Evolutionary conservation across 1,140 invertebrate species (phyloP), one percentile per base, ranked within the genome.

Genomic region (Aricia agestis): DNA sequence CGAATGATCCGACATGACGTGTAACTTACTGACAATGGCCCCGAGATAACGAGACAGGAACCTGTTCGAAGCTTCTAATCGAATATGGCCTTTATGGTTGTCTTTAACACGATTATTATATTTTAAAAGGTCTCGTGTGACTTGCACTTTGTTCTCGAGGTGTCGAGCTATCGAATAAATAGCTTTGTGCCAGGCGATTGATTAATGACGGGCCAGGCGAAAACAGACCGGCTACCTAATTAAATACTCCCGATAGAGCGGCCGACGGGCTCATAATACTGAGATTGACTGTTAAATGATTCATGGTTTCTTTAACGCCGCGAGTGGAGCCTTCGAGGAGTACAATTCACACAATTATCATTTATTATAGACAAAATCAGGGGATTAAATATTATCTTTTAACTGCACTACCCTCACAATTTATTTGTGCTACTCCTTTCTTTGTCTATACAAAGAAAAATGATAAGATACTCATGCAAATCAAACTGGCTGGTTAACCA

Each of bases 21-120:
- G 81, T 82, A 78, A 81, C 83, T 82, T 85, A 82, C 81, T 74
- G 76, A 90, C 88, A 89, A 90, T 87, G 75, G 82, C 77, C 72
- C 42, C 72, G 72, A 88, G 86, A 91, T 91, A 91, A 91, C 87
- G 83, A 89, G 89, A 85, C 87, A 84, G 81, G 80, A 87, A 87
- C 84, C 84, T 83, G 84, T 90, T 89, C 89, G 59, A 86, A 90
- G 81, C 77, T 74, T 89, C 81, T 87, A 89, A 90, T 89, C 86
- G 89, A 88, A 91, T 85, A 89, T 87, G 85, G 89, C 80, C 89
- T 92, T 92, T 92, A 89, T 90, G 87, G 83, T 86, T 84, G 85
- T 91, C 85, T 92, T 92, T 92, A 92, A 92, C 90, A 92, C 89
- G 89, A 92, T 92, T 92, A 92, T 92, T 92, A 92, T 91, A 90